Base-by-base conservation (phyloP, 2,888 invertebrate genomes). In the Lepidonotus clava region DNA sequence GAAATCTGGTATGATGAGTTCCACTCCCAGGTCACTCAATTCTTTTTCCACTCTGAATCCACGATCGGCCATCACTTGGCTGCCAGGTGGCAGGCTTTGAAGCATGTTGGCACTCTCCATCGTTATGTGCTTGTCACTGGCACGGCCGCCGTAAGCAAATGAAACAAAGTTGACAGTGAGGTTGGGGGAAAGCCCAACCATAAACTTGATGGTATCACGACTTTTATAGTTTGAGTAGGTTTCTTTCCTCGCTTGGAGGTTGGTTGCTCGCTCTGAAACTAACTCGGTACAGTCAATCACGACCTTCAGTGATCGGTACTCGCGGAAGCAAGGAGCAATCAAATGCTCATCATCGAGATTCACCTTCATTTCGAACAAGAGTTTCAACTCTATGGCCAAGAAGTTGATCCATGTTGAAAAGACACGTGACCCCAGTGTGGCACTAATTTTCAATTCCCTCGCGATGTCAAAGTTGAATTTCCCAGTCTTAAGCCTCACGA, bases 41-140 rank as follows among this genome's bases (percentile, higher is more conserved):
- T 77, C 80, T 4, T 86, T 61, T 8, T 28, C 28, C 24, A 88
- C 83, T 8, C 84, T 8, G 71, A 87, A 88, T 0, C 87, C 87
- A 21, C 86, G 51, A 85, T 88, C 87, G 32, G 87, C 85, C 87
- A 87, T 88, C 14, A 88, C 86, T n/a, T 83, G 77, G 2, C 87
- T 85, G 28, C 83, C 61, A 21, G 61, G 40, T 8, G 83, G 84
- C 2, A 77, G 67, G 32, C 80, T 83, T 8, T 84, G 28, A 2
- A 88, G 51, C 21, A 87, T n/a, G 41, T 71, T 36, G 1, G n/a
- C 51, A 8, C 80, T 80, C 6, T 86, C 85, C 11, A 80, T 41
- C 4, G 86, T 87, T 1, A 88, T 88, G 46, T 46, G 77, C 41
- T 87, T 88, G 71, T 86, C 88, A 11, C 86, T 86, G 18, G 87